phyloP scores from a whole-genome alignment of 2,888 invertebrate species.

The Hofmannophila pseudospretella region DNA sequence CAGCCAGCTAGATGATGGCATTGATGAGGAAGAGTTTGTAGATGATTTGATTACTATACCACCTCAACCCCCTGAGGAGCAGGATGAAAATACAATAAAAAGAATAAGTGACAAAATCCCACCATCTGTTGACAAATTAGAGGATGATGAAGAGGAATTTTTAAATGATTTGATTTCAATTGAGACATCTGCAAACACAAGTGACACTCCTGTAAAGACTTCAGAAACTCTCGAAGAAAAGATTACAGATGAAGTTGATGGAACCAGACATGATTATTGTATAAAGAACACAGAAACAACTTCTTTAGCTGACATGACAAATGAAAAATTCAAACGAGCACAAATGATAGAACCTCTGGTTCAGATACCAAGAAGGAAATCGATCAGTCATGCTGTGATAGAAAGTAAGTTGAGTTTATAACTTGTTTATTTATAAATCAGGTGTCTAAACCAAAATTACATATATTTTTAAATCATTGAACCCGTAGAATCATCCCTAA shows the following conservation, averaged over 20 bases:
- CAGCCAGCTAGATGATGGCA: slow-evolving; percentile 54
- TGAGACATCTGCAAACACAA: slow-evolving; percentile 5
- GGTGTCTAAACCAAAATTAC: too few species aligned
- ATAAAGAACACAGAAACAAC: slow-evolving; percentile 2
- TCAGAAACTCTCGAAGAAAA: slow-evolving; percentile 8
- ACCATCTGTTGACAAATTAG: slow-evolving; percentile 3
- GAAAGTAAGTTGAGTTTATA: slow-evolving; percentile 38
- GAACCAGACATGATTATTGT: neutral
- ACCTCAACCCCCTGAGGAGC: slow-evolving; percentile 18
- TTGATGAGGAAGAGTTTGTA: slow-evolving; percentile 38
- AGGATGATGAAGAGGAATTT: slow-evolving; percentile 19
- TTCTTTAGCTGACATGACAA: slow-evolving; percentile 12
- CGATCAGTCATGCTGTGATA: slow-evolving; percentile 4
- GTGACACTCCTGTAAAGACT: neutral
- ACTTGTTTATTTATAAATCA: too few species aligned
- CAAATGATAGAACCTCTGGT: slow-evolving; percentile 47
- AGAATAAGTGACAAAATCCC: slow-evolving; percentile 5
- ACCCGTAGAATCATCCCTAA: too few species aligned
- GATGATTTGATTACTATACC: slow-evolving; percentile 49
- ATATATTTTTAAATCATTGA: too few species aligned
- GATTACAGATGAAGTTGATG: slow-evolving; percentile 8
- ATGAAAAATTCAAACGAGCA: slow-evolving; percentile 31
- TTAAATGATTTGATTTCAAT: slow-evolving; percentile 17
- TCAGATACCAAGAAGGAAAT: slow-evolving; percentile 30
- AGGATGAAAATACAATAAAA: slow-evolving; percentile 9